A percentile compares a stretch with the other conserved stretches of the same genome.
phyloP scores from a whole-genome alignment of 2,113 vertebrate genomes.

The Macquaria ambigua region DNA sequence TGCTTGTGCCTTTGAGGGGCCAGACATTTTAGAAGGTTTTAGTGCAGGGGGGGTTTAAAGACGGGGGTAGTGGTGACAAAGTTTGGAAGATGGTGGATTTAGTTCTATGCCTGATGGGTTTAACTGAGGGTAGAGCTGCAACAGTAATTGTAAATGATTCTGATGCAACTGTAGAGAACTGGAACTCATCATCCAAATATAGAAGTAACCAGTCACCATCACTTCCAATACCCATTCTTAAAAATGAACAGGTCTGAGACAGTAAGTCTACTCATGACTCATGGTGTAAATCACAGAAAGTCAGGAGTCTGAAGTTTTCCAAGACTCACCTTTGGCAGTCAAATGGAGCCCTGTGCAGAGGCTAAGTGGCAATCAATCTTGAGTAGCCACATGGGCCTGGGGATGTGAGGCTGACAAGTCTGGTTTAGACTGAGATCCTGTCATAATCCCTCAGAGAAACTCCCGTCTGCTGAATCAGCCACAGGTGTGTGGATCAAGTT shows the following conservation, averaged over 20 bases:
- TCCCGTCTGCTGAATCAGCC: constrained; percentile 32
- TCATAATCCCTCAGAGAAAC: constrained; percentile 60
- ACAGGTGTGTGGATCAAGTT: constrained; percentile 54
- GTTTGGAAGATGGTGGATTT: constrained; percentile 21
- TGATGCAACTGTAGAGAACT: background rate
- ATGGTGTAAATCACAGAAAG: constrained; percentile 43
- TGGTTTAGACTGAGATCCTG: constrained; percentile 52
- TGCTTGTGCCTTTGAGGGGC: constrained; percentile 32
- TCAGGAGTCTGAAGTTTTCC: constrained; percentile 41
- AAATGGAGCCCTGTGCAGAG: constrained; percentile 42
- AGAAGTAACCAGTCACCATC: background rate
- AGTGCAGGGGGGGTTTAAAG: constrained; percentile 42
- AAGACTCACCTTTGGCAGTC: constrained; percentile 54
- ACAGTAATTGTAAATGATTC: constrained; percentile 10
- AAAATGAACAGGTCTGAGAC: constrained; percentile 17
- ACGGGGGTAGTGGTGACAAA: background rate
- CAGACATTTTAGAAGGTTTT: constrained; percentile 19
- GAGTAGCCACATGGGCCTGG: constrained; percentile 39
- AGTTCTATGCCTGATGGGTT: background rate
- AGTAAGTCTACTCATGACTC: constrained; percentile 20
- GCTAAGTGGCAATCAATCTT: constrained; percentile 69
- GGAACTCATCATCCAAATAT: background rate
- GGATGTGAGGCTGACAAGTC: constrained; percentile 51
- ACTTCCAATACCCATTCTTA: background rate
- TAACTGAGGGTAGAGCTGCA: background rate